phyloP scores from a whole-genome alignment of 37 sponge, comb jelly and placozoan genomes.

The Lycopodina hypogea region DNA sequence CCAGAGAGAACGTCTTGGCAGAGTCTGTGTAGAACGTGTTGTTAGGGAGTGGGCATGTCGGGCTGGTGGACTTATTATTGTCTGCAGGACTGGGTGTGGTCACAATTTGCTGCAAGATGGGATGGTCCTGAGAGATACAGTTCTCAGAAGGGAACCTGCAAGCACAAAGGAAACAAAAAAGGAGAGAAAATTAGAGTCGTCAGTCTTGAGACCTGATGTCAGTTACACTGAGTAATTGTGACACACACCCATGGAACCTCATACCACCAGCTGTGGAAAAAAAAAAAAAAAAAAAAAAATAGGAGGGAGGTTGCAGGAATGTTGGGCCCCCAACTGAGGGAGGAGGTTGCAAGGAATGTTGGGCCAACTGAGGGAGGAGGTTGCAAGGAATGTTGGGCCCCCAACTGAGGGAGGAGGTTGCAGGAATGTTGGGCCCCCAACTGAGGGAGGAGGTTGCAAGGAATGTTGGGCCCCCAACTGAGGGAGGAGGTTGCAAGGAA shows the following conservation, averaged over 20 bases:
- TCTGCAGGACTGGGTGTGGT: background rate
- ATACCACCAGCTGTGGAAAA: too few relatives aligned
- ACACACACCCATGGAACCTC: background rate
- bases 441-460: too few relatives aligned
- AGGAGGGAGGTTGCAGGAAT: too few relatives aligned
- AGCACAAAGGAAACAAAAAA: background rate
- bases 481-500: too few relatives aligned
- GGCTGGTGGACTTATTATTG: background rate
- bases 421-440: too few relatives aligned
- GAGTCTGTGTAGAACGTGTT: conserved; percentile 46
- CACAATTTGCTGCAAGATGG: background rate
- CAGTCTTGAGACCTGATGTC: background rate
- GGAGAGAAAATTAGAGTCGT: background rate
- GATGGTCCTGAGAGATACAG: conserved; percentile 12
- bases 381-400: too few relatives aligned
- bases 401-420: too few relatives aligned
- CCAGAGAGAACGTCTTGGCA: conserved; percentile 47
- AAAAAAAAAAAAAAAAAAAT: too few relatives aligned
- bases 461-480: too few relatives aligned
- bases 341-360: too few relatives aligned
- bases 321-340: too few relatives aligned
- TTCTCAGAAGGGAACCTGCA: conserved; percentile 12
- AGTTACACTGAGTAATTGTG: background rate
- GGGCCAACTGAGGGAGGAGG: too few relatives aligned
- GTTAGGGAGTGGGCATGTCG: conserved; percentile 28